Conservation (phyloP, 2,888 invertebrate genomes). For the Microctonus brassicae region DNA sequence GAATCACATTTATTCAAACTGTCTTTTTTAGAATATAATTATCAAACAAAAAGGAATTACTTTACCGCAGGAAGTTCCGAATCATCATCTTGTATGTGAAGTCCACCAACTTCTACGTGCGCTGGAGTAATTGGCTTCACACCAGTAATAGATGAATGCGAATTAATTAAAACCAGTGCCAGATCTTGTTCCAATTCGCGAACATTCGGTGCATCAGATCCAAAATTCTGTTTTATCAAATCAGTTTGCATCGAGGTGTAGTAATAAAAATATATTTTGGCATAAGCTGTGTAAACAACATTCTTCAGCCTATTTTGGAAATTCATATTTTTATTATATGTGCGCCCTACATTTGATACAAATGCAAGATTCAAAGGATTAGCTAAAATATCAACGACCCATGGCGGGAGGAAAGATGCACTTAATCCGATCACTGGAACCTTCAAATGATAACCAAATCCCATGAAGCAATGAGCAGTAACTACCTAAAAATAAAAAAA, state of each 20-base stretch:
- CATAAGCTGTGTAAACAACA: conserved; percentile 34
- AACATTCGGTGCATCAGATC: conserved; percentile 27
- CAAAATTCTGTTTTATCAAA: conserved; percentile 51
- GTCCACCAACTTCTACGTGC: conserved; percentile 72
- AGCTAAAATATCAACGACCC: conserved; percentile 52
- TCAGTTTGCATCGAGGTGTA: conserved; percentile 43
- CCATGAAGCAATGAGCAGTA: conserved; percentile 57
- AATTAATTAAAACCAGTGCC: conserved; percentile 71
- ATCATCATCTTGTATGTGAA: conserved; percentile 69
- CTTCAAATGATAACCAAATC: conserved; percentile 53
- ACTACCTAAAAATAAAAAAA: conserved; percentile 43
- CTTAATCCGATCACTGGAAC: conserved; percentile 56
- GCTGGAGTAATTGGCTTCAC: conserved; percentile 69
- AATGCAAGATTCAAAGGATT: conserved; percentile 58
- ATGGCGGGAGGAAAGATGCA: conserved; percentile 55
- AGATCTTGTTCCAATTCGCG: conserved; percentile 64
- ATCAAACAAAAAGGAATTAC: too few species aligned
- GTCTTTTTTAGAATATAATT: too few species aligned
- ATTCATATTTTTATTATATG: conserved; percentile 45
- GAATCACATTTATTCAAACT: too few species aligned
- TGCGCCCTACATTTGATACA: conserved; percentile 46
- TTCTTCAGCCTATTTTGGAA: conserved; percentile 57
- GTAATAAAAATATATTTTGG: conserved; percentile 47
- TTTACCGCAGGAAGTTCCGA: conserved; percentile 50
- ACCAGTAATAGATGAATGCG: conserved; percentile 70